Evolutionary conservation across 2,797 vertebrate genomes (phyloP), one percentile per base, ranked within the genome.

Genomic region (Acipenser transmontanus): DNA sequence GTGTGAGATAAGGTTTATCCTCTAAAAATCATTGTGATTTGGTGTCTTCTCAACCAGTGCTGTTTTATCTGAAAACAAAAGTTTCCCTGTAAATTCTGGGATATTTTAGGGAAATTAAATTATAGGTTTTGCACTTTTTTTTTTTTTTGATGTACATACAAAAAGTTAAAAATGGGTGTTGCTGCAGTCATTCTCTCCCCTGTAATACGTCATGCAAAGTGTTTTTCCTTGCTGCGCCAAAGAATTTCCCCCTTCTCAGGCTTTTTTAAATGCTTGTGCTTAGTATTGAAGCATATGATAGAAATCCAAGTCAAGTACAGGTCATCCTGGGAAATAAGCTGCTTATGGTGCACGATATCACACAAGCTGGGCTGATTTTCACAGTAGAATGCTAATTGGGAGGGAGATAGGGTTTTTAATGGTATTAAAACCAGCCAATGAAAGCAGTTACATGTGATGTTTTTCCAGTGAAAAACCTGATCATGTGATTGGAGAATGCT

Each of bases 331-430:
- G 69, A 20, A 7, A 66, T 80, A 59, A 72, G 77, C 63, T 65
- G 51, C 74, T 77, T 77, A 74, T 57, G 69, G 68, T 76, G 49
- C 63, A 76, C 17, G 71, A 68, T n/a, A 69, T 73, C 65, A 68
- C 63, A 69, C 50, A 70, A 73, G 71, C 77, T 69, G 73, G 17
- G 68, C 72, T 68, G 11, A 56, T 75, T 68, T 34, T 64, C 80
- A 78, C 65, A 49, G 56, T 47, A 71, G 69, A 75, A 69, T 73
- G 71, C 67, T 73, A 60, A 71, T 57, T 66, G 66, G 62, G 69
- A 63, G 60, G 56, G 56, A 49, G 62, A 14, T n/a, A 8, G 11
- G 59, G 59, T n/a, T 67, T 62, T 49, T 73, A 70, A 72, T 62
- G 56, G 66, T 59, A 61, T 73, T 51, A 71, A 68, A 70, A 20